Evolutionary conservation across 2,113 vertebrate species (phyloP).

Genomic region (Corvus moneduloides): DNA sequence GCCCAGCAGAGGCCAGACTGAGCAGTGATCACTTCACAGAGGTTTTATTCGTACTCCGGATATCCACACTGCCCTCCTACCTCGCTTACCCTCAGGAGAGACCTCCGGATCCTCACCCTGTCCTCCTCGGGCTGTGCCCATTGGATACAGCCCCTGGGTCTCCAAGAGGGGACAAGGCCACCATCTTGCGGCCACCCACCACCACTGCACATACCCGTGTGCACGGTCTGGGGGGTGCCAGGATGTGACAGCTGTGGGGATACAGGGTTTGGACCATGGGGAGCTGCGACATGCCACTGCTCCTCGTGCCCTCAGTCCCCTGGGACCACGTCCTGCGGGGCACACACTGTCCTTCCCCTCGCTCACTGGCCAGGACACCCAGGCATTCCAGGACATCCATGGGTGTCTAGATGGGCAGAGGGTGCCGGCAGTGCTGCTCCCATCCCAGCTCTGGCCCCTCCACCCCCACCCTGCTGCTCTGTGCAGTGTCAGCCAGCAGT

Average conservation of each 20-base stretch:
- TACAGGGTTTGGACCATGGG: neutral
- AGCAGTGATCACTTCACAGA: neutral
- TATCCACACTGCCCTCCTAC: neutral
- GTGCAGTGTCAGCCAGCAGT: constrained; percentile 55
- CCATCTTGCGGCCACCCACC: constrained; percentile 46
- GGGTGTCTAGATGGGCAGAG: neutral
- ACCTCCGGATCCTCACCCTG: neutral
- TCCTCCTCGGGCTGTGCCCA: neutral
- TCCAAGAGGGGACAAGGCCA: constrained; percentile 43
- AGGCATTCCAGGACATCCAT: neutral
- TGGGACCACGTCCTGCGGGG: accelerated
- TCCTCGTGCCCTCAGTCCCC: neutral
- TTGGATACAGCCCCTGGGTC: neutral
- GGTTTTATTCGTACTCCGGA: constrained; percentile 17
- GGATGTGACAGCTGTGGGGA: neutral
- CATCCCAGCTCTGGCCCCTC: neutral
- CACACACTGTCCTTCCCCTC: neutral
- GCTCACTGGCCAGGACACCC: neutral
- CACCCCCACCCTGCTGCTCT: neutral
- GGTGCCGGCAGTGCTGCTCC: neutral
- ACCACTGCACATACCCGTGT: constrained; percentile 41
- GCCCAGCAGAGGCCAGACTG: neutral
- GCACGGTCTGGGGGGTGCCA: neutral
- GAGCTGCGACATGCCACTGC: neutral
- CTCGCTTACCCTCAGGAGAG: neutral